Evolutionary conservation across 2,888 invertebrate species (phyloP).

Genomic region (Galerucella calmariensis): DNA sequence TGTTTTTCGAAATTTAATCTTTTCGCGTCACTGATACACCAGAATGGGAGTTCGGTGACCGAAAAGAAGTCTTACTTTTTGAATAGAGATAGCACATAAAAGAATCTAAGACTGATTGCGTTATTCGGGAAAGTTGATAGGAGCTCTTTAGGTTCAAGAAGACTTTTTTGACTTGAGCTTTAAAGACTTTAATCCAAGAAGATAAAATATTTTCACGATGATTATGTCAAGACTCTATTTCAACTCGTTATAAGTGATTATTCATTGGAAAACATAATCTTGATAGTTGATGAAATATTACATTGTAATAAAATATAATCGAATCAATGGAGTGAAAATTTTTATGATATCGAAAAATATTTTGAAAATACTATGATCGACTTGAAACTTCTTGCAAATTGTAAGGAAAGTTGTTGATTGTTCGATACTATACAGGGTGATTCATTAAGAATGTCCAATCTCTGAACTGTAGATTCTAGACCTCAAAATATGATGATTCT

Average conservation of each 20-base stretch:
- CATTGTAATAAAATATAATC: too few species aligned
- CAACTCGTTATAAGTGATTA: not conserved
- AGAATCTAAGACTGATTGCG: constrained; percentile 23
- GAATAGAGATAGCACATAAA: constrained; percentile 13
- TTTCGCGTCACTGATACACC: constrained; percentile 31
- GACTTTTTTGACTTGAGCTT: constrained; percentile 4
- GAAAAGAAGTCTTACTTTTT: constrained; percentile 24
- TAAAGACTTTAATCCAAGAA: not conserved
- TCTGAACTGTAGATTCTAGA: too few species aligned
- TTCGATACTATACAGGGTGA: too few species aligned
- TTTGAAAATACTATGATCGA: too few species aligned
- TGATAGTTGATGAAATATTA: too few species aligned
- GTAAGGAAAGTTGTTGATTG: too few species aligned
- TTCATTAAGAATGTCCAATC: too few species aligned
- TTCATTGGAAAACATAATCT: not conserved
- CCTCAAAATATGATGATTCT: too few species aligned
- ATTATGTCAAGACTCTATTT: not conserved
- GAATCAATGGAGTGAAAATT: too few species aligned
- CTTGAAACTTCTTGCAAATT: too few species aligned
- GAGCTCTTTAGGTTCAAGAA: not conserved
- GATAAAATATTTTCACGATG: constrained; percentile 2
- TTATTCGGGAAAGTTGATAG: constrained; percentile 21
- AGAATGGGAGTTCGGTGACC: constrained; percentile 32
- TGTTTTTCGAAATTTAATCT: constrained; percentile 37
- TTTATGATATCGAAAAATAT: too few species aligned